Conservation (phyloP, 2,797 vertebrate genomes). For the Sebastes minor region DNA sequence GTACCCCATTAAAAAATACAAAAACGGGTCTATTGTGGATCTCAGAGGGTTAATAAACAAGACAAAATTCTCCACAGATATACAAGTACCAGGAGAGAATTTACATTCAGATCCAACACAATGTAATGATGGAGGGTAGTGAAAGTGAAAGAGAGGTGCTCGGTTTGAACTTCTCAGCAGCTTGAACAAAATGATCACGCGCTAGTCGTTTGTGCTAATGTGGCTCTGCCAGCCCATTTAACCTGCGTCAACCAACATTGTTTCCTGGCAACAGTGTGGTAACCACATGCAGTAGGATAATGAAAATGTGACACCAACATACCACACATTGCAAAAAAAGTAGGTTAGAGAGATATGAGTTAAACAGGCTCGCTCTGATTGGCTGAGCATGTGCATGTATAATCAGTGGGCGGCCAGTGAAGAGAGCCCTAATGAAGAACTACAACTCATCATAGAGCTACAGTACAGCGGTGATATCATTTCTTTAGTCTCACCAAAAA, state of each 20-base stretch:
- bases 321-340: background rate
- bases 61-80: background rate
- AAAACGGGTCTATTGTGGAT: no score
- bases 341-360: background rate
- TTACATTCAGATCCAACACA: background rate
- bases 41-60: background rate
- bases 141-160: background rate
- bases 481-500: background rate
- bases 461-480: background rate
- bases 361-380: background rate
- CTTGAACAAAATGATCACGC: background rate
- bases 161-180: background rate
- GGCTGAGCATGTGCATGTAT: background rate
- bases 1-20: no score
- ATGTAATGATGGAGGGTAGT: background rate
- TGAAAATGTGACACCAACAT: background rate
- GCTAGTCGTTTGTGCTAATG: background rate
- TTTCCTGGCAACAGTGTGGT: conserved; percentile 3
- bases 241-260: background rate
- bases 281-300: background rate
- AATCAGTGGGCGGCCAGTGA: background rate
- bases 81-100: background rate
- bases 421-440: background rate
- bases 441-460: background rate
- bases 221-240: background rate